phyloP scores from a whole-genome alignment of 1,140 invertebrate genomes.

The Aphelinus atriplicis region DNA sequence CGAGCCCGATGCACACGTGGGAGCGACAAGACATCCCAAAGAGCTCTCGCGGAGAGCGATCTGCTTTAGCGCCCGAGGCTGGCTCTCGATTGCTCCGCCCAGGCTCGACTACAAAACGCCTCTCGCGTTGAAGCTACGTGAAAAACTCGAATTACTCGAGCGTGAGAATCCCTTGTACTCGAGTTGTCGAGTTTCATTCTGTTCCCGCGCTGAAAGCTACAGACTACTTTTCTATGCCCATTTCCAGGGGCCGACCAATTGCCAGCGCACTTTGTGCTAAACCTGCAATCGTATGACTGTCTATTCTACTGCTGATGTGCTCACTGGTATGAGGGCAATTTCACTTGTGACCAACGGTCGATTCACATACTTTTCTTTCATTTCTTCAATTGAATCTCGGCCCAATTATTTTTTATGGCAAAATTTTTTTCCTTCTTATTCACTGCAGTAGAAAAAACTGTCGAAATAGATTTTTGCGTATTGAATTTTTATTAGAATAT shows the following conservation, averaged over 20 bases:
- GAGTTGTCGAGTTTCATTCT: constrained; percentile 27
- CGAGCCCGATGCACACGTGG: too few species aligned
- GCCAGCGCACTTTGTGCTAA: background rate
- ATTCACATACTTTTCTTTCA: too few species aligned
- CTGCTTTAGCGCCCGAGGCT: constrained; percentile 44
- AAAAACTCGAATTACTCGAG: constrained; percentile 26
- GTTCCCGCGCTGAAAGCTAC: constrained; percentile 17
- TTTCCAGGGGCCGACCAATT: constrained; percentile 5
- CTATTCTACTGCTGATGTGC: too few species aligned
- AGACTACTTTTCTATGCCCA: background rate
- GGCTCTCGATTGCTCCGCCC: constrained; percentile 26
- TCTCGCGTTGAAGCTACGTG: constrained; percentile 8
- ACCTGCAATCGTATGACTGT: background rate
- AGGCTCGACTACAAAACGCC: constrained; percentile 12
- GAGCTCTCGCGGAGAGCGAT: constrained; percentile 14
- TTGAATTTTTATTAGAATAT: too few species aligned
- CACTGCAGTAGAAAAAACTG: too few species aligned
- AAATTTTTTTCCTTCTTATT: too few species aligned
- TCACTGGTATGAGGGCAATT: too few species aligned
- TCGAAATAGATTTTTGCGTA: too few species aligned
- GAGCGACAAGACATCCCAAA: background rate
- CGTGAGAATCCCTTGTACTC: constrained; percentile 28
- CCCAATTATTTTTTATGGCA: too few species aligned
- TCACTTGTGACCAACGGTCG: too few species aligned
- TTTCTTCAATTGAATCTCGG: too few species aligned